These are phyloP conservation scores for Arnoldichthys spilopterus DNA, from an alignment of 2,797 vertebrate species.

Conservation along the genomic window DNA sequence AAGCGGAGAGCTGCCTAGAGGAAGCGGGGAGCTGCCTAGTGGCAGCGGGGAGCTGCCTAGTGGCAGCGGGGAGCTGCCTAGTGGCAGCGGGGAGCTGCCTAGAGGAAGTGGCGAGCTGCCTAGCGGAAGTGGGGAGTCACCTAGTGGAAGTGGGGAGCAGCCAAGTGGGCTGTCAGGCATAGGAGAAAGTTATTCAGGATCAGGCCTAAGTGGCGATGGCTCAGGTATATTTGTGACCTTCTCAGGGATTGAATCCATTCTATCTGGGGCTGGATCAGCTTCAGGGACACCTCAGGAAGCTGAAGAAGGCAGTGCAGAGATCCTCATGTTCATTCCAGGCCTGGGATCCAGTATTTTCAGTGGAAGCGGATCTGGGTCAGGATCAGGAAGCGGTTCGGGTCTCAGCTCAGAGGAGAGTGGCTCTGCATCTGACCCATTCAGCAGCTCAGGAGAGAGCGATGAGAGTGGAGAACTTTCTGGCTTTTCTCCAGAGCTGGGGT, in stretches of 20 bases:
- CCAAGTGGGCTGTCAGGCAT: slow-evolving; percentile 18
- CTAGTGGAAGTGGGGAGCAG: slow-evolving; percentile 26
- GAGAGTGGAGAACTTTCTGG: slow-evolving; percentile 66
- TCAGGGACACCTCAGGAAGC: slow-evolving; percentile 72
- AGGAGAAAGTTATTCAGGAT: slow-evolving; percentile 26
- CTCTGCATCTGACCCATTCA: slow-evolving; percentile 57
- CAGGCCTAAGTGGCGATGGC: slow-evolving; percentile 67
- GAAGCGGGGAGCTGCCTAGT: slow-evolving; percentile 8
- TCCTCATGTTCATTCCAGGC: slow-evolving; percentile 62
- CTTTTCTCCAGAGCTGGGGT: slow-evolving; percentile 63
- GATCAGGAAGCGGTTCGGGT: slow-evolving; percentile 63
- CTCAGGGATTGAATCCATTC: slow-evolving; percentile 52
- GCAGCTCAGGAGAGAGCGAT: slow-evolving; percentile 62
- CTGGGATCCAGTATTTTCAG: slow-evolving; percentile 70
- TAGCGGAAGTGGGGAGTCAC: not conserved
- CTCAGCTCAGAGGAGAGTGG: slow-evolving; percentile 61
- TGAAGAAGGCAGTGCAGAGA: slow-evolving; percentile 67
- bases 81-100: not conserved
- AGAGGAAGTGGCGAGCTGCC: not conserved
- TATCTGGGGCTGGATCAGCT: slow-evolving; percentile 61
- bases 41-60: slow-evolving; percentile 24
- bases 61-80: slow-evolving; percentile 8
- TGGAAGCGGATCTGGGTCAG: slow-evolving; percentile 61
- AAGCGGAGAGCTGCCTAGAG: not conserved
- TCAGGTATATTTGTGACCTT: slow-evolving; percentile 65